Conservation (phyloP, 2,797 vertebrate genomes). For the Malurus splendens region DNA sequence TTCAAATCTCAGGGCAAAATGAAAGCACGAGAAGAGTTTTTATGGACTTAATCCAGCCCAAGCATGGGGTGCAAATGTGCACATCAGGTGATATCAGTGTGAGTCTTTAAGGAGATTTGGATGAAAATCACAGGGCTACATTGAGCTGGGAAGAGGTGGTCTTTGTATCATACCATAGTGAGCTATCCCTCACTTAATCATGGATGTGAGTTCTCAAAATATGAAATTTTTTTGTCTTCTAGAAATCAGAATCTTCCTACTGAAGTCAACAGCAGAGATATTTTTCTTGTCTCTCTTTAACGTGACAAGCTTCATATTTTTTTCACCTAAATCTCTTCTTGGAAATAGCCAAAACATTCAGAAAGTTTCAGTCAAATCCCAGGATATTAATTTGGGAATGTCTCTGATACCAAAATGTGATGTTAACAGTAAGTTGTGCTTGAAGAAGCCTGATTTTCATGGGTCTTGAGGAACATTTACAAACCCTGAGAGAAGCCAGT, state of each 20-base stretch:
- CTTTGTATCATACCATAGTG: rapidly evolving
- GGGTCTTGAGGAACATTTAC: neutral
- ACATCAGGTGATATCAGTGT: neutral
- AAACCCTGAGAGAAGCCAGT: neutral
- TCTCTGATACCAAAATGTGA: neutral
- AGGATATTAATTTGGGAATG: neutral
- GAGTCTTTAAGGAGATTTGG: neutral
- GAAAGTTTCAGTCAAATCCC: neutral
- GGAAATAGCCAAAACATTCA: neutral
- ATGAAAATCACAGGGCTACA: neutral
- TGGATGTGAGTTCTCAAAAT: neutral
- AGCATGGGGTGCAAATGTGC: neutral
- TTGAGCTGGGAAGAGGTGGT: neutral
- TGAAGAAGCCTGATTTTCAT: neutral
- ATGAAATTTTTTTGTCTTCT: neutral
- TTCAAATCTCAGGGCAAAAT: neutral
- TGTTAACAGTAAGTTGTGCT: neutral
- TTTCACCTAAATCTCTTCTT: neutral
- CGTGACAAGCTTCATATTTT: neutral
- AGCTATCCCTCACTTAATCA: neutral
- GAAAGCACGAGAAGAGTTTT: neutral
- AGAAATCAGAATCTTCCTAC: neutral
- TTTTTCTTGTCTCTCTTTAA: neutral
- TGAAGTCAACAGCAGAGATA: neutral
- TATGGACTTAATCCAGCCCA: neutral